Conservation (phyloP, 1,140 invertebrate genomes). For the Heliothis subflexa region DNA sequence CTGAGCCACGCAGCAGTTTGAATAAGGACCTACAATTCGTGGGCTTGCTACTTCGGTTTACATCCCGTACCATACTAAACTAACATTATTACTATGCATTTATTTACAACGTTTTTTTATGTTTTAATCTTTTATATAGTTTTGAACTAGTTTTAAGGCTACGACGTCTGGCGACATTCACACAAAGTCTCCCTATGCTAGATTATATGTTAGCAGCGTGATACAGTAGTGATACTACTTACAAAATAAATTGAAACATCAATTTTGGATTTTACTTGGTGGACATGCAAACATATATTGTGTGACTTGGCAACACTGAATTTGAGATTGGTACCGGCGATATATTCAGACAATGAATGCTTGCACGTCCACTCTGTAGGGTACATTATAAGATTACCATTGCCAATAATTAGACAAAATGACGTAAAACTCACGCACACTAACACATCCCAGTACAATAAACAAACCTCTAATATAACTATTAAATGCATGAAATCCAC, state of each 20-base stretch:
- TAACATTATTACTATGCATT: slow-evolving; percentile 77
- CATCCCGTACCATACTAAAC: slow-evolving; percentile 70
- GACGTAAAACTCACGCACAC: slow-evolving; percentile 68
- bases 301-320: not conserved
- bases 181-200: slow-evolving; percentile 72
- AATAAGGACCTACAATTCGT: slow-evolving; percentile 60
- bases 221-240: slow-evolving; percentile 54
- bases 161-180: slow-evolving; percentile 76
- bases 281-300: slow-evolving; percentile 2
- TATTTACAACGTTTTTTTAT: slow-evolving; percentile 75
- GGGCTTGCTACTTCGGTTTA: slow-evolving; percentile 67
- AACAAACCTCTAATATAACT: slow-evolving; percentile 69
- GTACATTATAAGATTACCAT: slow-evolving; percentile 28
- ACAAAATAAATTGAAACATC: slow-evolving; percentile 68
- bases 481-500: slow-evolving; percentile 81
- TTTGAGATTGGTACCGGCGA: not conserved
- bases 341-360: not conserved
- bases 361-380: not conserved
- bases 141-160: slow-evolving; percentile 86
- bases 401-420: slow-evolving; percentile 53
- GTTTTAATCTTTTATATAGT: slow-evolving; percentile 77
- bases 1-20: slow-evolving; percentile 54
- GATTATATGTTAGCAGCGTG: slow-evolving; percentile 74
- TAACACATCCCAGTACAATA: slow-evolving; percentile 68
- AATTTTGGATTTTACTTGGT: slow-evolving; percentile 59